Evolutionary conservation across 2,797 vertebrate species (phyloP).

Genomic region (Staurois parvus): DNA sequence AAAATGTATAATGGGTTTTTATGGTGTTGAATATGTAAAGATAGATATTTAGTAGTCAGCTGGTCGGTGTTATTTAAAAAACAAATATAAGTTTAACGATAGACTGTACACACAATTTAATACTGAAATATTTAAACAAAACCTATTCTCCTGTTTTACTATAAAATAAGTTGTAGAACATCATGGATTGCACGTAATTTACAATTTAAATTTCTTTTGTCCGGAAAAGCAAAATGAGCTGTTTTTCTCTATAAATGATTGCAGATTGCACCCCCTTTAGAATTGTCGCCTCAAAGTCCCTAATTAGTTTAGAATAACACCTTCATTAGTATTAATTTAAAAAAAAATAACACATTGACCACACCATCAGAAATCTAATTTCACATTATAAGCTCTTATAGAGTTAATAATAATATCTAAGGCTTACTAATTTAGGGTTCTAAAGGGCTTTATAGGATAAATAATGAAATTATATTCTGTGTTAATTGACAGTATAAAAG

Average conservation of each 20-base stretch:
- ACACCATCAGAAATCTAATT: constrained; percentile 68
- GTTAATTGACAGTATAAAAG: constrained; percentile 85
- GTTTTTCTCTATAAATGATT: constrained; percentile 16
- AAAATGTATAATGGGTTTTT: too few species aligned
- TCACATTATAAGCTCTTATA: constrained; percentile 71
- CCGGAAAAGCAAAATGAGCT: constrained; percentile 7
- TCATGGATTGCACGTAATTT: constrained; percentile 10
- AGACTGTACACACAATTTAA: constrained; percentile 1
- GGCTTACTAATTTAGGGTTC: constrained; percentile 76
- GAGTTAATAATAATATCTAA: constrained; percentile 72
- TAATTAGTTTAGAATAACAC: constrained; percentile 81
- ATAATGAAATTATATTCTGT: constrained; percentile 83
- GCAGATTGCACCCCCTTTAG: constrained; percentile 71
- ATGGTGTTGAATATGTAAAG: too few species aligned
- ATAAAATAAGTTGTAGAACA: not conserved
- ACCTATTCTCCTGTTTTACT: not conserved
- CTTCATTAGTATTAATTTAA: constrained; percentile 76
- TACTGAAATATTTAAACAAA: constrained; percentile 1
- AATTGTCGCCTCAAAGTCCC: constrained; percentile 74
- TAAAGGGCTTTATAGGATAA: constrained; percentile 80
- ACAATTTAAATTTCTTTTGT: constrained; percentile 32
- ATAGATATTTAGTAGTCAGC: too few species aligned
- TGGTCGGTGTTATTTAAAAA: not conserved
- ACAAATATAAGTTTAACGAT: not conserved
- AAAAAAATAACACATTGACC: constrained; percentile 72